phyloP scores from a whole-genome alignment of 2,888 invertebrate species.

The Drosophila mercatorum region DNA sequence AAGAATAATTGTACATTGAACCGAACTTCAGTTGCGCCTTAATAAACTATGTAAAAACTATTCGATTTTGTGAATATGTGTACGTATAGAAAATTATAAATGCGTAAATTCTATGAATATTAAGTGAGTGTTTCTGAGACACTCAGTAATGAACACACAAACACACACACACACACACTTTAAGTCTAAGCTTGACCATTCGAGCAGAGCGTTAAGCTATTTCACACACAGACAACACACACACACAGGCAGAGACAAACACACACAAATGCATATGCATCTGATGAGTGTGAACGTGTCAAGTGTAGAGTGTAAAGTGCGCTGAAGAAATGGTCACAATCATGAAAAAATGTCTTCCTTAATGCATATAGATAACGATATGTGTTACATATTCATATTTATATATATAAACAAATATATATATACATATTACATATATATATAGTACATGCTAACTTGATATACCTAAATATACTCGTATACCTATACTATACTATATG shows the following conservation, averaged over 20 bases:
- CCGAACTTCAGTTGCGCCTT: conserved; percentile 70
- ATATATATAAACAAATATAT: conserved; percentile 25
- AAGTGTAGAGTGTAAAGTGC: conserved; percentile 36
- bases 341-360: conserved; percentile 79
- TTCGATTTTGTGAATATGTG: conserved; percentile 59
- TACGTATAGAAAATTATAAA: conserved; percentile 18
- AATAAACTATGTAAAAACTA: conserved; percentile 52
- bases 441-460: conserved; percentile 33
- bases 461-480: conserved; percentile 55
- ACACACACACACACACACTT: conserved; percentile 40
- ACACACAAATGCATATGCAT: conserved; percentile 26
- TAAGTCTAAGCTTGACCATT: conserved; percentile 73
- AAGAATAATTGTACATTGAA: conserved; percentile 63
- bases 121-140: conserved; percentile 43
- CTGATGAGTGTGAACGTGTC: conserved; percentile 31
- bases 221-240: conserved; percentile 16
- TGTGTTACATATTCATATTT: conserved; percentile 70
- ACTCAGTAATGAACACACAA: conserved; percentile 50
- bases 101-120: conserved; percentile 49
- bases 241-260: conserved; percentile 16
- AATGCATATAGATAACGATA: conserved; percentile 78
- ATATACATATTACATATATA: conserved; percentile 19
- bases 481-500: conserved; percentile 45
- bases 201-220: conserved; percentile 19
- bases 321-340: conserved; percentile 73